Evolutionary conservation across 2,888 invertebrate species (phyloP), one percentile per base, ranked within the genome.

Genomic region (Caenorhabditis panamensis): DNA sequence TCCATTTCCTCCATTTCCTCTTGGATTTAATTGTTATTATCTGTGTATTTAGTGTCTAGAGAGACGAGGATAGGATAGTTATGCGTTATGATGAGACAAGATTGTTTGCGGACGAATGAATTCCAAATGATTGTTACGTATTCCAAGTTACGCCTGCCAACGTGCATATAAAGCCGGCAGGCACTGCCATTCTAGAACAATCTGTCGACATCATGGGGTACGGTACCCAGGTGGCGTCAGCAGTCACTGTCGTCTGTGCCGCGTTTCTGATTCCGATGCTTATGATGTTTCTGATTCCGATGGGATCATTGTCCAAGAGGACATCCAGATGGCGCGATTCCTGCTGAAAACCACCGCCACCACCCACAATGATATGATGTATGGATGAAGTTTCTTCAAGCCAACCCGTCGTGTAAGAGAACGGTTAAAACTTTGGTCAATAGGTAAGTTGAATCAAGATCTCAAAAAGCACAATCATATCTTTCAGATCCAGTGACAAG

Each of bases 41-140:
- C 41, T 66, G 66, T 66, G 63, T 72, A 72, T 63, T 72, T 72
- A 72, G 72, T 72, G 63, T 56, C 71, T 62, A 62, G 71, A n/a
- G 53, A 71, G 41, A 41, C 11, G 13, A n/a, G n/a, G 13, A 41
- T 13, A 41, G 13, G 41, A 71, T 62, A 53, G 41, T 41, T 36
- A 51, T 61, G 36, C 13, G 8, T 61, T 64, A 47, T 58, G 51
- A 69, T 61, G 71, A 73, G n/a, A n/a, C n/a, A n/a, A 63, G 49
- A 66, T 31, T 47, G 24, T 61, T 61, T 49, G 41, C 44, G 53
- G 61, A 59, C 26, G 24, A 31, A 41, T 68, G 47, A 68, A 69
- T 49, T 61, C 58, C 28, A 61, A 31, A 37, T 31, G 47, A 24
- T 31, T 20, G 47, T 36, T 59, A 18, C 31, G 41, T 47, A 66